Conservation (phyloP, 2,113 vertebrate species). For the Casuarius casuarius region DNA sequence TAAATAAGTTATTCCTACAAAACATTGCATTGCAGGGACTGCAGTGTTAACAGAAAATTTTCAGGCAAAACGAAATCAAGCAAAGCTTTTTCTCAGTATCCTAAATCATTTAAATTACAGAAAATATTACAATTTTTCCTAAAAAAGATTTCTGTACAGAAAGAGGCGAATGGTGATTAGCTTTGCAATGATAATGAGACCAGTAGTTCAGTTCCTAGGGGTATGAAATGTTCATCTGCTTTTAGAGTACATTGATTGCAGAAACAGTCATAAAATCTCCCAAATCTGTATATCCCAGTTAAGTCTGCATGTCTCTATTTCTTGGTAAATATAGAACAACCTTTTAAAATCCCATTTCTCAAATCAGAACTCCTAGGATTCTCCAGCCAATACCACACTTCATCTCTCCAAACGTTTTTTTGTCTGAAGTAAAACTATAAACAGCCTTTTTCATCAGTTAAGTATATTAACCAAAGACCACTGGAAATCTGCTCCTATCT, state of each 20-base stretch:
- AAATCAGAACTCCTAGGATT: neutral
- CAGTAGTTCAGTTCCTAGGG: constrained; percentile 64
- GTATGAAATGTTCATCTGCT: constrained; percentile 53
- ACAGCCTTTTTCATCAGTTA: neutral
- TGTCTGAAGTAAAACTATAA: neutral
- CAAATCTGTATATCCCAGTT: constrained; percentile 21
- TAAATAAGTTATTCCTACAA: neutral
- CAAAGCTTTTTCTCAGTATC: neutral
- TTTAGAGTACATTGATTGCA: constrained; percentile 30
- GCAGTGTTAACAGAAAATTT: neutral
- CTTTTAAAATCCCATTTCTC: constrained; percentile 5
- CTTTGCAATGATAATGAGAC: constrained; percentile 50
- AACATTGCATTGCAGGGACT: neutral
- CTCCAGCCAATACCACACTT: neutral
- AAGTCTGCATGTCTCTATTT: neutral
- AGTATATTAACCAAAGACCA: neutral
- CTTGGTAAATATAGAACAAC: constrained; percentile 19
- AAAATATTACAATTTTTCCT: neutral
- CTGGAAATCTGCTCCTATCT: neutral
- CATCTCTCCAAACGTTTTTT: neutral
- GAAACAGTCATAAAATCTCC: constrained; percentile 33
- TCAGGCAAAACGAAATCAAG: neutral
- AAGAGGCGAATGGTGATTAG: constrained; percentile 11
- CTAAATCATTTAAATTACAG: neutral
- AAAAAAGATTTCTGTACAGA: neutral